These are phyloP conservation scores for Gallinago paraguaiae DNA, from an alignment of 2,113 vertebrate genomes.

Conservation along the genomic window DNA sequence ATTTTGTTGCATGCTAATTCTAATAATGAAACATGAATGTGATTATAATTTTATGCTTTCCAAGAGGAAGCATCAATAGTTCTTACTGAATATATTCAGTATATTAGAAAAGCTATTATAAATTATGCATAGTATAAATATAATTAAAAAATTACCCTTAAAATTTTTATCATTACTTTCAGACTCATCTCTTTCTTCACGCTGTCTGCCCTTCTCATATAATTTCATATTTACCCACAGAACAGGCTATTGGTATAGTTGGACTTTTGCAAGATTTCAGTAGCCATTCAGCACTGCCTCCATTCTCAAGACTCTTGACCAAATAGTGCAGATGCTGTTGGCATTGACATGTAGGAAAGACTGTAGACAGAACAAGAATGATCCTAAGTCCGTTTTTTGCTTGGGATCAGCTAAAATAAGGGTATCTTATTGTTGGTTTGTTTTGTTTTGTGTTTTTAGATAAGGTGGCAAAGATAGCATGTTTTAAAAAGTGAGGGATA, in stretches of 20 bases:
- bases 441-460: background rate
- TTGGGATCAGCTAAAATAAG: background rate
- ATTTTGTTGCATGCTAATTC: background rate
- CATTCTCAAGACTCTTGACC: background rate
- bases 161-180: background rate
- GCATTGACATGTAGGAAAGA: background rate
- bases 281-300: background rate
- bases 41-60: background rate
- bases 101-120: constrained; percentile 12
- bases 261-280: background rate
- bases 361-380: background rate
- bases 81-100: background rate
- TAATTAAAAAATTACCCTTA: constrained; percentile 39
- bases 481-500: background rate
- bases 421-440: background rate
- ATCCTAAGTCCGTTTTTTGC: background rate
- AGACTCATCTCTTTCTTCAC: background rate
- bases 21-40: background rate
- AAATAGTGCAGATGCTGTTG: background rate
- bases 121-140: constrained; percentile 17
- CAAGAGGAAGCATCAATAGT: background rate
- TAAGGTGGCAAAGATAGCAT: background rate
- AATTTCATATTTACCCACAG: background rate
- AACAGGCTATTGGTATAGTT: background rate
- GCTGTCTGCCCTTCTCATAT: background rate